phyloP scores from a whole-genome alignment of 2,888 invertebrate species.

The Lathronympha strigana region DNA sequence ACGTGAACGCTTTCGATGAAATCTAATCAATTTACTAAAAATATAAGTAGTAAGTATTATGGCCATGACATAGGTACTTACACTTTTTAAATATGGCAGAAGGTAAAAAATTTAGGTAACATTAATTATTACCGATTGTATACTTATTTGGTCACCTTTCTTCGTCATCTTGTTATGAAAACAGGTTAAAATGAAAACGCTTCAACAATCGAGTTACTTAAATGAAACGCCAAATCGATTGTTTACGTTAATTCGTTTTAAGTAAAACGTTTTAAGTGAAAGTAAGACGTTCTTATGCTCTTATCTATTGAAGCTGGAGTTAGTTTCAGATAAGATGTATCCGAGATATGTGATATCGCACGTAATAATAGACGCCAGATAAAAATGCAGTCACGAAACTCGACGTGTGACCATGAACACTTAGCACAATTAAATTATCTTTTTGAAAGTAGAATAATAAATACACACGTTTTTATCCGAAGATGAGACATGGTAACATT shows the following conservation, averaged over 20 bases:
- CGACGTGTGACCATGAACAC: conserved; percentile 38
- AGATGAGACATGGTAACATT: not conserved
- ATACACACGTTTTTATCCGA: conserved; percentile 11
- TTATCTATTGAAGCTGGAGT: conserved; percentile 37
- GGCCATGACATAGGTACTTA: conserved; percentile 28
- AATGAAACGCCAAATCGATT: conserved; percentile 35
- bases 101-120: not conserved
- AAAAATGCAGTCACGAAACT: conserved; percentile 49
- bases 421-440: conserved; percentile 29
- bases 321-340: conserved; percentile 32
- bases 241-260: conserved; percentile 31
- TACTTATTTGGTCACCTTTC: not conserved
- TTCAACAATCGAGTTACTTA: conserved; percentile 13
- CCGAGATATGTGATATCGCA: conserved; percentile 33
- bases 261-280: conserved; percentile 37
- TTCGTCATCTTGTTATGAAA: conserved; percentile 29
- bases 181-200: conserved; percentile 25
- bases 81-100: not conserved
- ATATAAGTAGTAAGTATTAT: too few relatives aligned
- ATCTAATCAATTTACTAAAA: conserved; percentile 17
- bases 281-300: conserved; percentile 29
- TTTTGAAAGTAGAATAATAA: conserved; percentile 21
- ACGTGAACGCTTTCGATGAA: conserved; percentile 21
- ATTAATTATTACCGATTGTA: not conserved
- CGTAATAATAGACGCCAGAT: conserved; percentile 47